A percentile compares a stretch with the other conserved stretches of the same genome.
Evolutionary conservation across 2,113 vertebrate species (phyloP).

Genomic region (Hippocampus zosterae): DNA sequence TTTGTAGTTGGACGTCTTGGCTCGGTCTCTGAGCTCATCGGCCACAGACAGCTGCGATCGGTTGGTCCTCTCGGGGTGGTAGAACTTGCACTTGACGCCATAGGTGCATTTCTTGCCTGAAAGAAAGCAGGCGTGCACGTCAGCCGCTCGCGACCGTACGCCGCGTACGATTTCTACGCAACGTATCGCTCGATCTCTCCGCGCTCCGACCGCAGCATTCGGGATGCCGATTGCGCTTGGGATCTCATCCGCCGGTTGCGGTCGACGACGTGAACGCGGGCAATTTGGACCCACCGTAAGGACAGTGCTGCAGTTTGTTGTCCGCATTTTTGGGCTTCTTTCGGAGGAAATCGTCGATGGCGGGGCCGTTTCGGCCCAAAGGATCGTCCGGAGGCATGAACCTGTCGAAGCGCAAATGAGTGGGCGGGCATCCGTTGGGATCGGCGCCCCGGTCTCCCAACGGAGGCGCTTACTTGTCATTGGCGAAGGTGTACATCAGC

Average conservation of each 20-base stretch:
- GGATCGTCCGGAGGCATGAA: slow-evolving; percentile 96
- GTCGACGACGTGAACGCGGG: not conserved
- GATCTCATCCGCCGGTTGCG: too few species aligned
- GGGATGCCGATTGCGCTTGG: too few species aligned
- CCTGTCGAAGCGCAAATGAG: slow-evolving; percentile 54
- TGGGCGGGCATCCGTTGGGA: not conserved
- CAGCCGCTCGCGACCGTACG: too few species aligned
- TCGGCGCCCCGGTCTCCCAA: not conserved
- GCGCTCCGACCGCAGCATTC: too few species aligned
- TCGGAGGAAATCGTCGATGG: slow-evolving; percentile 80
- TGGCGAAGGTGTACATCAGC: slow-evolving; percentile 91
- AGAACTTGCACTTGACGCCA: slow-evolving; percentile 88
- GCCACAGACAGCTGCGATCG: slow-evolving; percentile 80
- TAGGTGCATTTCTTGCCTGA: slow-evolving; percentile 90
- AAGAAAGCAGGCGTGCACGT: slow-evolving; percentile 8
- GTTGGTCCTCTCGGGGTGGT: slow-evolving; percentile 78
- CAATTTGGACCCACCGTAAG: slow-evolving; percentile 75
- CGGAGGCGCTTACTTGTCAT: slow-evolving; percentile 79
- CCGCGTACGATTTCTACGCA: too few species aligned
- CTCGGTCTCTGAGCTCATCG: slow-evolving; percentile 77
- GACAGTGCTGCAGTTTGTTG: slow-evolving; percentile 79
- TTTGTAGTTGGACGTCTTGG: slow-evolving; percentile 27
- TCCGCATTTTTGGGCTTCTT: slow-evolving; percentile 73
- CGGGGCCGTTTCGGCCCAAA: slow-evolving; percentile 82
- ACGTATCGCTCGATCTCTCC: too few species aligned